A percentile compares a stretch with the other conserved stretches of the same genome.
These are phyloP conservation scores for Daubentonia madagascariensis DNA, from an alignment of 2,113 vertebrate species.

Conservation along the genomic window DNA sequence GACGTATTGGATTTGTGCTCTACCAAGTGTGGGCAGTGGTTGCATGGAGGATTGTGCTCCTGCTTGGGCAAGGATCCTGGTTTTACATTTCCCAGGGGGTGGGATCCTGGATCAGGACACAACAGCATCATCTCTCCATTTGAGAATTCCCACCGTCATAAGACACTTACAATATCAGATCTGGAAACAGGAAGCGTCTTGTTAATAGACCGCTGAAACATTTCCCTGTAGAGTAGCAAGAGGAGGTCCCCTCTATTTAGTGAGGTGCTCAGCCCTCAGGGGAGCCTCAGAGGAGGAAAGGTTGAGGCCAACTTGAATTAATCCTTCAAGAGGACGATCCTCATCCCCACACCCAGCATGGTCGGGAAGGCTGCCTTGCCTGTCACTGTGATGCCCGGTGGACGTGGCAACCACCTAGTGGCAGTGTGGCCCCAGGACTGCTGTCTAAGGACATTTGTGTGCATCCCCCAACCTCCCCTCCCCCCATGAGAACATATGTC, in stretches of 20 bases:
- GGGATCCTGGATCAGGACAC: no score
- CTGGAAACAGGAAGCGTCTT: background rate
- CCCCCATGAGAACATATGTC: fast-evolving
- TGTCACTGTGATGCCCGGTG: fast-evolving
- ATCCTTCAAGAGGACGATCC: background rate
- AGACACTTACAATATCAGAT: background rate
- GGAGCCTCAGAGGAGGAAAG: background rate
- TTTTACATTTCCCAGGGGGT: background rate
- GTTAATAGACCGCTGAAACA: background rate
- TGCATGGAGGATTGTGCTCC: fast-evolving
- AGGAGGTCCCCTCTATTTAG: background rate
- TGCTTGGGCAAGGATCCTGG: no score
- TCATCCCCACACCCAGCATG: background rate
- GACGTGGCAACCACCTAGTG: fast-evolving
- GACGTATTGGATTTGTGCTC: background rate
- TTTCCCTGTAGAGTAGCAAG: background rate
- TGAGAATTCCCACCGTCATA: background rate
- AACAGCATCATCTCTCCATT: no score
- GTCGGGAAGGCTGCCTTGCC: background rate
- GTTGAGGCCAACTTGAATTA: background rate
- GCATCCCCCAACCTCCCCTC: no score
- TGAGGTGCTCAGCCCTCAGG: background rate
- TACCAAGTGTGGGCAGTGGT: background rate
- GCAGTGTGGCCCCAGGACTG: no score
- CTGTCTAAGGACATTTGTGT: background rate